Conservation (phyloP, 2,888 invertebrate species). For the Dasysyrphus tricinctus region DNA sequence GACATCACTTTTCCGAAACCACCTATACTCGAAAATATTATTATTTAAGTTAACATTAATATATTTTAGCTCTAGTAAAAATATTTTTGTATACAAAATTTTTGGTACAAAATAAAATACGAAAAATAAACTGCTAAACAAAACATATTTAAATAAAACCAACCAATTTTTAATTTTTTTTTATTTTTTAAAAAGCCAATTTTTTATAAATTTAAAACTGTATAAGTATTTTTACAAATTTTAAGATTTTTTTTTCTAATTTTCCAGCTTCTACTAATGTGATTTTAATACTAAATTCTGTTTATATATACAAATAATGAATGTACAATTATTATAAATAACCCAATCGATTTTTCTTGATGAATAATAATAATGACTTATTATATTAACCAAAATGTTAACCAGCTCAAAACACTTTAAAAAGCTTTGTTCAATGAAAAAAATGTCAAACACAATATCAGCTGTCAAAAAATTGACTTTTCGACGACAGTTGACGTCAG, state of each 20-base stretch:
- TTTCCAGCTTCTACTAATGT: constrained; percentile 41
- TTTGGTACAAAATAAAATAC: constrained; percentile 15
- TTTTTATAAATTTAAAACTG: neutral
- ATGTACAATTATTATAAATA: constrained; percentile 17
- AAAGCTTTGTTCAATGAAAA: constrained; percentile 22
- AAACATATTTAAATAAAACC: neutral
- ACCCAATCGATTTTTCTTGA: constrained; percentile 23
- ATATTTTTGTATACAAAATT: neutral
- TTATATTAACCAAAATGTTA: constrained; percentile 42
- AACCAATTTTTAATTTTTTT: constrained; percentile 2
- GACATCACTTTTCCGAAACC: neutral
- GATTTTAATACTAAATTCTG: constrained; percentile 31
- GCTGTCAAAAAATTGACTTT: too few relatives aligned
- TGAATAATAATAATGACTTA: constrained; percentile 39
- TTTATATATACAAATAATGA: constrained; percentile 12
- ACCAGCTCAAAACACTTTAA: constrained; percentile 23
- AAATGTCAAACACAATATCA: too few relatives aligned
- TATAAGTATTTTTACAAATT: neutral
- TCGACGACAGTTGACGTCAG: too few relatives aligned
- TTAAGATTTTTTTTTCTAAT: constrained; percentile 18
- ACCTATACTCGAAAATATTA: neutral
- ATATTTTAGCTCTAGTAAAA: neutral
- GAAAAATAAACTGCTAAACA: constrained; percentile 24
- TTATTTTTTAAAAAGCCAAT: neutral
- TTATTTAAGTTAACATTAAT: constrained; percentile 8